A percentile compares a stretch with the other conserved stretches of the same genome.
Evolutionary conservation across 1,140 invertebrate genomes (phyloP).

Genomic region (Brachionus plicatilis): DNA sequence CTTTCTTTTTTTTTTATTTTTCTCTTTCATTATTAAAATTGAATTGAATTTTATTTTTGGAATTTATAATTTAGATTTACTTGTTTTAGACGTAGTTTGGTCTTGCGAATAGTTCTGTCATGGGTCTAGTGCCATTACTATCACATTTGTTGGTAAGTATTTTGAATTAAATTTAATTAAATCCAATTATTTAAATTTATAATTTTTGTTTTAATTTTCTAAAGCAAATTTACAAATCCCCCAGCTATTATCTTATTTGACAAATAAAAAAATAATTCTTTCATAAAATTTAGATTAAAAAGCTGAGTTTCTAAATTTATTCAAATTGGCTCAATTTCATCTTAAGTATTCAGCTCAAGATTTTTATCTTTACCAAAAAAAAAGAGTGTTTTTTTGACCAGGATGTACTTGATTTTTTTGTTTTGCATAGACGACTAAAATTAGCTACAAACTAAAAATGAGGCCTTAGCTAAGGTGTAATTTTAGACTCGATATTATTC

Average conservation of each 20-base stretch:
- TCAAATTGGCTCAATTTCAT: not conserved
- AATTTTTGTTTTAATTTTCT: not conserved
- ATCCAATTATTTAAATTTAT: not conserved
- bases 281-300: not conserved
- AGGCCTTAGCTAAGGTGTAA: not conserved
- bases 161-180: not conserved
- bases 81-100: not conserved
- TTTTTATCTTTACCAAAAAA: not conserved
- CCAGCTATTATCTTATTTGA: not conserved
- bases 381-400: not conserved
- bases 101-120: not conserved
- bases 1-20: not conserved
- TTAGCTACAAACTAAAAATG: not conserved
- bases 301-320: not conserved
- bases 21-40: not conserved
- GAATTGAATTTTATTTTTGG: constrained; percentile 5
- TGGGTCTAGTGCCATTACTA: not conserved
- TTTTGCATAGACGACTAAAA: not conserved
- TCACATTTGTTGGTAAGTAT: not conserved
- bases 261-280: not conserved
- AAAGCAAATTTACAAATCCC: not conserved
- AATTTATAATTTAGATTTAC: constrained; percentile 28
- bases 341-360: not conserved
- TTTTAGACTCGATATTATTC: not conserved
- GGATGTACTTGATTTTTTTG: not conserved